phyloP scores from a whole-genome alignment of 2,888 invertebrate genomes.

The Cancer borealis region DNA sequence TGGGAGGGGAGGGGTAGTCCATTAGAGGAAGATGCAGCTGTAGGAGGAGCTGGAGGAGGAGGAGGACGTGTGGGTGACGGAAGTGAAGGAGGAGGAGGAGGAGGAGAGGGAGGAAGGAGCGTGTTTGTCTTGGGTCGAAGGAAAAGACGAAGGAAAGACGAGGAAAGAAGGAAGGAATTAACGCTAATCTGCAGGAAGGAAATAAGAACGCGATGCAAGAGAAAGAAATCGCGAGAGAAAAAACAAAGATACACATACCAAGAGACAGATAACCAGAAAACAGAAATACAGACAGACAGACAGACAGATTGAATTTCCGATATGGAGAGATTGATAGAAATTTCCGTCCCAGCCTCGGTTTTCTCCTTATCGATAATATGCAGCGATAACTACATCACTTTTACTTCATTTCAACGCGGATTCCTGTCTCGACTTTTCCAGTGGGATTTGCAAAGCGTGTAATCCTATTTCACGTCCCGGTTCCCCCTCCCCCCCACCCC shows the following conservation, averaged over 20 bases:
- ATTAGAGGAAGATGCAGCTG: neutral
- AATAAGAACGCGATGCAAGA: neutral
- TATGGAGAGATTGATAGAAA: neutral
- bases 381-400: neutral
- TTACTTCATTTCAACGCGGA: neutral
- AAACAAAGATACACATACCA: neutral
- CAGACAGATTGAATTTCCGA: neutral
- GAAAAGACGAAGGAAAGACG: slow-evolving; percentile 14
- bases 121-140: neutral
- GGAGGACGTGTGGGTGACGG: neutral
- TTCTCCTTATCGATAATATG: neutral
- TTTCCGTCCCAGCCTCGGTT: neutral
- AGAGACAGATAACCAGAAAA: neutral
- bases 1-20: neutral
- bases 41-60: neutral
- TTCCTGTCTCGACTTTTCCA: neutral
- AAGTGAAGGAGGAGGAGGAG: slow-evolving; percentile 8
- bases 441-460: slow-evolving; percentile 8
- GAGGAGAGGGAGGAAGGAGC: neutral
- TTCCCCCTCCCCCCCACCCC: neutral
- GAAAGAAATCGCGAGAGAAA: slow-evolving; percentile 26
- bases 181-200: neutral
- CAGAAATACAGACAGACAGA: neutral
- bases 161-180: slow-evolving; percentile 11
- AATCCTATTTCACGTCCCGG: slow-evolving; percentile 16